Evolutionary conservation across 2,888 invertebrate species (phyloP).

Genomic region (Drosophila cyrtoloma): DNA sequence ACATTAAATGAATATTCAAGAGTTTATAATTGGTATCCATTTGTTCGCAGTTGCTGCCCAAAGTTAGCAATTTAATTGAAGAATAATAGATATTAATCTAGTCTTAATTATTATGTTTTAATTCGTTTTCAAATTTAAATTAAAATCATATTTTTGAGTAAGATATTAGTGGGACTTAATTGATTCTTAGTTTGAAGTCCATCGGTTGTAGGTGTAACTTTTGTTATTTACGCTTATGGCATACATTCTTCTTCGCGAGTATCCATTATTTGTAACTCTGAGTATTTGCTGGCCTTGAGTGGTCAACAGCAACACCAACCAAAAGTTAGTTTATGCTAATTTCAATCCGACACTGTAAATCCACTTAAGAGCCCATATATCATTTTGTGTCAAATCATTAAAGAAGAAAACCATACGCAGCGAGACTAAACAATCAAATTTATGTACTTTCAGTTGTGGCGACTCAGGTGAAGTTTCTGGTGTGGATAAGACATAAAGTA

Average conservation of each 20-base stretch:
- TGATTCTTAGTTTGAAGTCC: not conserved
- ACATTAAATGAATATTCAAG: not conserved
- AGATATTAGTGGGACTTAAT: not conserved
- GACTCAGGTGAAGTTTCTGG: conserved; percentile 80
- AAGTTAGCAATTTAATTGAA: not conserved
- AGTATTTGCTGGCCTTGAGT: conserved; percentile 20
- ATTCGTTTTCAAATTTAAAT: not conserved
- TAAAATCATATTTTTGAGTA: not conserved
- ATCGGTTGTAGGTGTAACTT: not conserved
- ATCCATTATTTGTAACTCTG: conserved; percentile 19
- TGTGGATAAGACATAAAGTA: conserved; percentile 67
- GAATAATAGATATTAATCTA: not conserved
- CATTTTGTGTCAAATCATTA: conserved; percentile 54
- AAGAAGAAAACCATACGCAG: conserved; percentile 14
- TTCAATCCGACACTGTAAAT: conserved; percentile 9
- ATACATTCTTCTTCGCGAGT: not conserved
- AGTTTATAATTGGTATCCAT: not conserved
- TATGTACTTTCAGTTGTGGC: conserved; percentile 76
- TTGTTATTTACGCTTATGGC: not conserved
- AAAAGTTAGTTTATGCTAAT: conserved; percentile 36
- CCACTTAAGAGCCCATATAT: conserved; percentile 52
- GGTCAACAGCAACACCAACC: conserved; percentile 20
- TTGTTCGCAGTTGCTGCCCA: not conserved
- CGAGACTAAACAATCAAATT: conserved; percentile 14
- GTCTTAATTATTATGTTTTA: not conserved